Evolutionary conservation across 2,888 invertebrate genomes (phyloP).

Genomic region (Plagodis dolabraria): DNA sequence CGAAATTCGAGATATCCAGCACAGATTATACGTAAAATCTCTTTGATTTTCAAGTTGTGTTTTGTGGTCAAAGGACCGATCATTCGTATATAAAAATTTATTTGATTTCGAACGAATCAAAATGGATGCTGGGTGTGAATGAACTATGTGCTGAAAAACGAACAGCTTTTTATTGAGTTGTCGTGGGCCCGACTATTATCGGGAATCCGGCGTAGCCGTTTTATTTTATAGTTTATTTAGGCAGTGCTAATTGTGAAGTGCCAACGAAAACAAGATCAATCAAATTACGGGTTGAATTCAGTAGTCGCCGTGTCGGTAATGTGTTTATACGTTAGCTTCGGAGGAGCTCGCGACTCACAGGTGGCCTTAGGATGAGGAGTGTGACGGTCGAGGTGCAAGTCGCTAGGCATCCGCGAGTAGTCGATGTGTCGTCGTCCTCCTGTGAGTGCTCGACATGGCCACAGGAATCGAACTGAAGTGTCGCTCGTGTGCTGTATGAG

Average conservation of each 20-base stretch:
- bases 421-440: conserved; percentile 63
- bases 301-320: conserved; percentile 81
- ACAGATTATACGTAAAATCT: too few species aligned
- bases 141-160: conserved; percentile 84
- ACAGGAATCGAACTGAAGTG: conserved; percentile 74
- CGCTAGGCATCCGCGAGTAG: conserved; percentile 66
- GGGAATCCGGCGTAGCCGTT: conserved; percentile 74
- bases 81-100: conserved; percentile 36
- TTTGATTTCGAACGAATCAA: conserved; percentile 84
- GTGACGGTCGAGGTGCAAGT: conserved; percentile 73
- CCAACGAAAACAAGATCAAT: conserved; percentile 55
- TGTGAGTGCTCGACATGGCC: conserved; percentile 75
- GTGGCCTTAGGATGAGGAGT: conserved; percentile 84
- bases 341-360: conserved; percentile 74
- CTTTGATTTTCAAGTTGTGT: conserved; percentile 55
- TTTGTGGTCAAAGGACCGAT: conserved; percentile 77
- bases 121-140: conserved; percentile 86
- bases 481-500: conserved; percentile 80
- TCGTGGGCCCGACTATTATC: conserved; percentile 79
- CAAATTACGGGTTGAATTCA: conserved; percentile 62
- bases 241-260: conserved; percentile 67
- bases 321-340: conserved; percentile 78
- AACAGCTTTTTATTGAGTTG: conserved; percentile 83
- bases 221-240: conserved; percentile 66
- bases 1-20: background rate